These are phyloP conservation scores for Hippoglossus stenolepis DNA, from an alignment of 2,113 vertebrate species.

Conservation along the genomic window DNA sequence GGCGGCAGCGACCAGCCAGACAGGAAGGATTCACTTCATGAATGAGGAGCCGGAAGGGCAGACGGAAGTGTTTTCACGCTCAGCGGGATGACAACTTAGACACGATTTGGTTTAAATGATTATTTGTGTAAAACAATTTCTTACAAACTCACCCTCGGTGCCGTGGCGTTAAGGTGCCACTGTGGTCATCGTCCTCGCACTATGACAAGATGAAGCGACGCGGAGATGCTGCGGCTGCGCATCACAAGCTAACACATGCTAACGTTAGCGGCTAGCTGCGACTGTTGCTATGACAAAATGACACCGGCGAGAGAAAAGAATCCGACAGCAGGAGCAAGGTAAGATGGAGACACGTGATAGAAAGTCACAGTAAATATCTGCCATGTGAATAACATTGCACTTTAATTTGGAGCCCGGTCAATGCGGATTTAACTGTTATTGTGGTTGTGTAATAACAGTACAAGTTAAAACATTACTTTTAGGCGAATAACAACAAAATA, in stretches of 20 bases:
- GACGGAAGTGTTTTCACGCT: conserved; percentile 21
- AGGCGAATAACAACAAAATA: background rate
- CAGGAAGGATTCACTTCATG: conserved; percentile 70
- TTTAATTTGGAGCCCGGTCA: background rate
- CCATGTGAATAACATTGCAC: background rate
- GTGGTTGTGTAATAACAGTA: background rate
- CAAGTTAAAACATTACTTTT: background rate
- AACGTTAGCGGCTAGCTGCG: conserved; percentile 40
- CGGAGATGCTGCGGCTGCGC: conserved; percentile 9
- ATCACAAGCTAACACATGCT: conserved; percentile 54
- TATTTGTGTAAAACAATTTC: background rate
- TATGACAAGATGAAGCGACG: conserved; percentile 38
- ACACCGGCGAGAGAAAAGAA: conserved; percentile 14
- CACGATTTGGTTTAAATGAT: background rate
- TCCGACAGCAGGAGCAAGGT: conserved; percentile 25
- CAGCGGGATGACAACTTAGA: background rate
- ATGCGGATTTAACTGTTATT: background rate
- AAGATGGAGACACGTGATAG: background rate
- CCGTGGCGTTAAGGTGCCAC: background rate
- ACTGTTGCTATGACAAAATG: background rate
- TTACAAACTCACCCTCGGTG: background rate
- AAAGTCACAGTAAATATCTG: background rate
- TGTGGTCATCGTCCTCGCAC: background rate
- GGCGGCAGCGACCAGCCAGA: conserved; percentile 19
- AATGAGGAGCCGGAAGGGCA: conserved; percentile 13